Conservation (phyloP, 2,113 vertebrate species). For the Corynorhinus townsendii region DNA sequence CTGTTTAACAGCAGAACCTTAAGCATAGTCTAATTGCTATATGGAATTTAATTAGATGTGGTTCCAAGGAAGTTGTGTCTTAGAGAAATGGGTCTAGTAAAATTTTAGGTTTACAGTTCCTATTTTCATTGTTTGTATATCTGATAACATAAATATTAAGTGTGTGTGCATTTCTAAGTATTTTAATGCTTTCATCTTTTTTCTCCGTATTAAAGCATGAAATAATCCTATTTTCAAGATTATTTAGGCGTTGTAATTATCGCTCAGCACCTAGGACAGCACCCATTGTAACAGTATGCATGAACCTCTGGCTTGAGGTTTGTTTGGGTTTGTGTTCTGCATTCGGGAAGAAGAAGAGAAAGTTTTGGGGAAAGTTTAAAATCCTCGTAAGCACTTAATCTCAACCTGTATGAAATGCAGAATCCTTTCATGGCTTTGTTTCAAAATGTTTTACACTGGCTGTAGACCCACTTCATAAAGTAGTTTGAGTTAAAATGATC, state of each 20-base stretch:
- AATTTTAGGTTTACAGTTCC: slow-evolving; percentile 12
- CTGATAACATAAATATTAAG: background rate
- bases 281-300: slow-evolving; percentile 4
- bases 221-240: slow-evolving; percentile 54
- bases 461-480: slow-evolving; percentile 71
- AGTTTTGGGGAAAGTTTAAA: slow-evolving; percentile 37
- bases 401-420: slow-evolving; percentile 54
- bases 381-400: slow-evolving; percentile 43
- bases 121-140: slow-evolving; percentile 9
- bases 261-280: slow-evolving; percentile 62
- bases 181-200: slow-evolving; percentile 40
- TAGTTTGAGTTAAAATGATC: slow-evolving; percentile 82
- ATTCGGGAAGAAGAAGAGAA: slow-evolving; percentile 58
- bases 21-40: background rate
- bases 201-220: slow-evolving; percentile 38
- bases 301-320: slow-evolving; percentile 63
- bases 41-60: background rate
- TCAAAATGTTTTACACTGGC: slow-evolving; percentile 74
- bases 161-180: slow-evolving; percentile 18
- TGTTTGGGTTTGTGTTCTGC: slow-evolving; percentile 62
- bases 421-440: slow-evolving; percentile 68
- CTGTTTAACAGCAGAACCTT: background rate
- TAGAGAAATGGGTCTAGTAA: slow-evolving; percentile 16
- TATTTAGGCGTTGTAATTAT: slow-evolving; percentile 35
- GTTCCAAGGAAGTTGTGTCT: background rate